Base-by-base conservation (phyloP, 2,113 vertebrate genomes). In the Silurus asotus region DNA sequence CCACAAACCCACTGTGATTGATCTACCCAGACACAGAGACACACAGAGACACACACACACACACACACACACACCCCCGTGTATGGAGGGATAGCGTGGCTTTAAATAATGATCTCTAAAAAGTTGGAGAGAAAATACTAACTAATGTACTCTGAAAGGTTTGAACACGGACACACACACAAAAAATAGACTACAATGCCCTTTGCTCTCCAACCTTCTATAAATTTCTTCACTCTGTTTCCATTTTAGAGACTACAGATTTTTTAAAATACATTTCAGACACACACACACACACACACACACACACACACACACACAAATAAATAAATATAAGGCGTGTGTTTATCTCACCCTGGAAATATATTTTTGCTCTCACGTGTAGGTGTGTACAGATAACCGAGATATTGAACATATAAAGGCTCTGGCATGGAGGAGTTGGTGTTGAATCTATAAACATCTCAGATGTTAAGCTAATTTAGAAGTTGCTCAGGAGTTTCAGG, bases 1-100 rank as follows among this genome's bases (percentile, higher is more conserved):
- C 28, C 78, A 84, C 84, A 82, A 87, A 84, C 87, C 83, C 87
- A 75, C 87, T 9, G 74, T 53, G 55, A 77, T 15, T 77, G 74
- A 77, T 5, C 65, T 51, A 58, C 48, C 87, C 48, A 74, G 78
- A 62, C 28, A 76, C 56, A 74, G 78, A 62, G 19, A 76, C 56
- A 76, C 70, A 67, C 53, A 76, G 49, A 62, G 55, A 69, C 74
- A 70, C 45, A 45, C 58, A 87, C 72, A 81, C 49, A 78, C 77
- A 59, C 80, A 37, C 28, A 37, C 28, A 37, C 28, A 37, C 28
- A 37, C 28, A 11, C 14, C 14, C 56, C 15, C 15, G 13, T 7
- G 51, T 25, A n/a, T 55, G 13, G 10, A 25, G 51, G 13, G 6
- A 77, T 5, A 6, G 49, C 51, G 55, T 25, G 25, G 23, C 74